Evolutionary conservation across 92 coral and sea anemone genomes (phyloP).

Genomic region (Epizoanthus stellaris): DNA sequence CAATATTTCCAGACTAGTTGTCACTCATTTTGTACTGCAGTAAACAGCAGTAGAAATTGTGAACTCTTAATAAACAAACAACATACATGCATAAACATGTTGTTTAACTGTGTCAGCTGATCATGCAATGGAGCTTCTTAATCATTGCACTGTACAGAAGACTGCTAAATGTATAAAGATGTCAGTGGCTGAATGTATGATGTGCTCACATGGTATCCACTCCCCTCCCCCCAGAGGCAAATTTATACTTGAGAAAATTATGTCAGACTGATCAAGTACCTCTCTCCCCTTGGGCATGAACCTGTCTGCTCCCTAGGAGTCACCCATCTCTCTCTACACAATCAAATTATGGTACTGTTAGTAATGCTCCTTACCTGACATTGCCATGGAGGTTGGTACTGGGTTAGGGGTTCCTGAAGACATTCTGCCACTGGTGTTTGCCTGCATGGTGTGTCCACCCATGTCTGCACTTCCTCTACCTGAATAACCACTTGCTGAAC

Average conservation of each 20-base stretch:
- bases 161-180: neutral
- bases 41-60: neutral
- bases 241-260: no score
- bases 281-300: slow-evolving; percentile 26
- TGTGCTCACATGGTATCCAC: neutral
- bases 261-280: neutral
- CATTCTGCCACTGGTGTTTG: slow-evolving; percentile 75
- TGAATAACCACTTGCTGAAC: slow-evolving; percentile 72
- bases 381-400: slow-evolving; percentile 50
- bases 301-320: no score
- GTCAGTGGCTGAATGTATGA: neutral
- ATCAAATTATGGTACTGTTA: no score
- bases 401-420: slow-evolving; percentile 75
- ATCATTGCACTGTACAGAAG: neutral
- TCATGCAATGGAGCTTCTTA: no score
- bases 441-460: slow-evolving; percentile 54
- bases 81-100: no score
- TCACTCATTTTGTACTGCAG: slow-evolving; percentile 9
- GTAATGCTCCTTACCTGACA: slow-evolving; percentile 62
- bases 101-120: no score
- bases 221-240: no score
- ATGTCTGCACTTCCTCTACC: slow-evolving; percentile 26
- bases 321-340: no score
- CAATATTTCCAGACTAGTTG: neutral
- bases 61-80: no score